phyloP scores from a whole-genome alignment of 2,113 vertebrate species.

The Macheiramphus alcinus region DNA sequence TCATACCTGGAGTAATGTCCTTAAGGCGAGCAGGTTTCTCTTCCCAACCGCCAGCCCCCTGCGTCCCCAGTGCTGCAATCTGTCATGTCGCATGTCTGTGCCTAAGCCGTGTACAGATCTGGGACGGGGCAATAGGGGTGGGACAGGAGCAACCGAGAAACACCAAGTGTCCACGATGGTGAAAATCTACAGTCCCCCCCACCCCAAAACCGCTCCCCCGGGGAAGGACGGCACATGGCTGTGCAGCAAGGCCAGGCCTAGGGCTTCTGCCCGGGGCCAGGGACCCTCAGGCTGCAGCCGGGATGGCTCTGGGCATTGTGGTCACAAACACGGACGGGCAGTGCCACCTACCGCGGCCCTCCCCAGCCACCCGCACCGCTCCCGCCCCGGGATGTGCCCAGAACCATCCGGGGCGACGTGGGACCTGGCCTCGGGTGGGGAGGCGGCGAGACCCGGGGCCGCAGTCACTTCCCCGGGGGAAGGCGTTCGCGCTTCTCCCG shows the following conservation, averaged over 20 bases:
- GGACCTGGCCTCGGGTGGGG: not conserved
- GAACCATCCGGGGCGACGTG: not conserved
- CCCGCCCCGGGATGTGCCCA: not conserved
- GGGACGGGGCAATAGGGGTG: fast-evolving
- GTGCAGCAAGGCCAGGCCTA: not conserved
- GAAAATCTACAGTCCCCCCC: too few species aligned
- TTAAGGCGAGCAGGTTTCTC: fast-evolving
- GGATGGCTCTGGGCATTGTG: not conserved
- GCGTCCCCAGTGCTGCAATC: not conserved
- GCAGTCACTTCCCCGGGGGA: fast-evolving
- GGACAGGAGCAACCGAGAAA: not conserved
- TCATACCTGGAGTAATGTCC: not conserved
- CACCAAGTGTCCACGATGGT: fast-evolving
- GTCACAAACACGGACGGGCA: not conserved
- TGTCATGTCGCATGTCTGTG: not conserved
- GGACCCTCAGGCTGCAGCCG: not conserved
- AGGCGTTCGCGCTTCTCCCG: not conserved
- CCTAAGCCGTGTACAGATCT: not conserved
- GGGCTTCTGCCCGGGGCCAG: not conserved
- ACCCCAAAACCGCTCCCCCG: fast-evolving
- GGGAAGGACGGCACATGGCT: fast-evolving
- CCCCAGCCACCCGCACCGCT: not conserved
- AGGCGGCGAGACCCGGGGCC: fast-evolving
- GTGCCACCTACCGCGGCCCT: not conserved
- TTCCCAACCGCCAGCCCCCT: fast-evolving